Evolutionary conservation across 2,797 vertebrate species (phyloP).

Genomic region (Eupleurogrammus muticus): DNA sequence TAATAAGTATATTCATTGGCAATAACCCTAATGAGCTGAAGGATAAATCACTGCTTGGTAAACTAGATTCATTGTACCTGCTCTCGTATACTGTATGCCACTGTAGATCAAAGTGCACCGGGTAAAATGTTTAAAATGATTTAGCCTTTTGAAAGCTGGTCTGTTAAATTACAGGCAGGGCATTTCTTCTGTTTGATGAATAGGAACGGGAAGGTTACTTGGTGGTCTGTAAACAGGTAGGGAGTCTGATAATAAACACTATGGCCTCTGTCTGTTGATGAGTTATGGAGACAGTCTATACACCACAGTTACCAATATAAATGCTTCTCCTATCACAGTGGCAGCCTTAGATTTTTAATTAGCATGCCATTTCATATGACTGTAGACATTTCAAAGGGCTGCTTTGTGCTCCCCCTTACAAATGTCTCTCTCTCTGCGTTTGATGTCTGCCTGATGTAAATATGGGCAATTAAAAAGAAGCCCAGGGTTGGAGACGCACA

Average conservation of each 20-base stretch:
- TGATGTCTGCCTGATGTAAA: constrained; percentile 97
- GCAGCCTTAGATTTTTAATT: constrained; percentile 93
- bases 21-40: constrained; percentile 83
- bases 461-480: constrained; percentile 95
- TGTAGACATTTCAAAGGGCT: constrained; percentile 94
- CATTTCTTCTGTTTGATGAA: constrained; percentile 83
- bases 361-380: constrained; percentile 91
- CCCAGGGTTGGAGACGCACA: constrained; percentile 91
- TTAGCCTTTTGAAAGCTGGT: constrained; percentile 84
- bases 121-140: constrained; percentile 83
- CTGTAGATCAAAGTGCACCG: constrained; percentile 84
- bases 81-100: constrained; percentile 63
- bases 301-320: constrained; percentile 82
- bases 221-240: constrained; percentile 83
- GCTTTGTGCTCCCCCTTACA: constrained; percentile 93
- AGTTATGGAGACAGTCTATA: constrained; percentile 77
- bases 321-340: constrained; percentile 87
- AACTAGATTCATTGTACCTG: constrained; percentile 83
- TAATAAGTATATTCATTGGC: constrained; percentile 79
- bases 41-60: constrained; percentile 76
- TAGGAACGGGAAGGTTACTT: constrained; percentile 76
- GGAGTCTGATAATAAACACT: constrained; percentile 82
- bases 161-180: constrained; percentile 83
- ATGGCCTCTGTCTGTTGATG: constrained; percentile 78
- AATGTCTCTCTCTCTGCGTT: constrained; percentile 90